Evolutionary conservation across 2,113 vertebrate species (phyloP).

Genomic region (Clupea harengus): DNA sequence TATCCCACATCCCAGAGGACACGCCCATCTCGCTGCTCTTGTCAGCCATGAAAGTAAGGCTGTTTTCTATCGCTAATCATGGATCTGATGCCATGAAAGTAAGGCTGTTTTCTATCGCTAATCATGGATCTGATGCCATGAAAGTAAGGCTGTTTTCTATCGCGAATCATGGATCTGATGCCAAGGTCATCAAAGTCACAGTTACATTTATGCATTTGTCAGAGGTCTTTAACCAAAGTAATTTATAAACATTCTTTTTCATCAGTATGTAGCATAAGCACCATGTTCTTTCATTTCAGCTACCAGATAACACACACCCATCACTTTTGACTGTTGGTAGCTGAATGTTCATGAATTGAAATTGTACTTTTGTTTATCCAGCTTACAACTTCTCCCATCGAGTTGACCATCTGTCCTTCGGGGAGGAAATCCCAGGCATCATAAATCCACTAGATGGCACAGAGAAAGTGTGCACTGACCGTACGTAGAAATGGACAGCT

Average conservation of each 20-base stretch:
- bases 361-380: conserved; percentile 50
- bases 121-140: no score
- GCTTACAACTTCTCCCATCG: conserved; percentile 98
- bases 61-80: neutral
- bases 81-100: no score
- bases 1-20: conserved; percentile 94
- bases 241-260: neutral
- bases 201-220: neutral
- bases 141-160: no score
- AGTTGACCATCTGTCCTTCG: conserved; percentile 97
- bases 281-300: neutral
- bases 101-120: no score
- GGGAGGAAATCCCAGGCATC: conserved; percentile 88
- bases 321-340: neutral
- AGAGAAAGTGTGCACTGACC: conserved; percentile 87
- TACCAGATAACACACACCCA: neutral
- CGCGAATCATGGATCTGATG: no score
- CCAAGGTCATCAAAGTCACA: neutral
- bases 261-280: neutral
- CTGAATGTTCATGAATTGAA: neutral
- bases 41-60: conserved; percentile 94
- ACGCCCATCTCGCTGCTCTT: conserved; percentile 92
- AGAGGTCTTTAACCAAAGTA: neutral
- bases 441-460: conserved; percentile 95
- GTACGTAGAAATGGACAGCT: conserved; percentile 69